Percentiles rank a stretch among this genome's conserved stretches.
These are phyloP conservation scores for Anoplolepis gracilipes DNA, from an alignment of 1,140 invertebrate genomes.

Conservation along the genomic window DNA sequence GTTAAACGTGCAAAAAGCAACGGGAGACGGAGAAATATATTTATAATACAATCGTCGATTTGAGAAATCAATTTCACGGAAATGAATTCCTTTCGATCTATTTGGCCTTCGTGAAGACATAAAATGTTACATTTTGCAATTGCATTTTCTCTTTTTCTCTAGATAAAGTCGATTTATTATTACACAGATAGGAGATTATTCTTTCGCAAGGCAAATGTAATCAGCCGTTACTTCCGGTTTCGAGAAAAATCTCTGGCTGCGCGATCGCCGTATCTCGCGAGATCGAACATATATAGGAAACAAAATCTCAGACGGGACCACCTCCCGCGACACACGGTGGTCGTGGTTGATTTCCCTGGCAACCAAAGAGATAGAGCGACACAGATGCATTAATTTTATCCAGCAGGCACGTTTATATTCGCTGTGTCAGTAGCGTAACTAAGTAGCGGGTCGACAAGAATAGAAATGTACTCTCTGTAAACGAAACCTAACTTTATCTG, in stretches of 20 bases:
- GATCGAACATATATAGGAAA: background rate
- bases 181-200: background rate
- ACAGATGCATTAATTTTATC: slow-evolving; percentile 37
- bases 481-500: background rate
- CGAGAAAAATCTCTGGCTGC: background rate
- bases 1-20: background rate
- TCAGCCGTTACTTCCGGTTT: background rate
- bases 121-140: slow-evolving; percentile 15
- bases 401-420: slow-evolving; percentile 14
- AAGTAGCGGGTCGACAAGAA: background rate
- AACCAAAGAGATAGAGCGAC: slow-evolving; percentile 6
- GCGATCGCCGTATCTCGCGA: background rate
- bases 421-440: slow-evolving; percentile 1
- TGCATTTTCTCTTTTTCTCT: background rate
- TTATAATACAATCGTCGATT: background rate
- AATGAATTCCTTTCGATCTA: background rate
- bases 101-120: background rate
- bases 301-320: slow-evolving; percentile 13
- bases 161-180: background rate
- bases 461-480: background rate
- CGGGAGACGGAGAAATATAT: background rate
- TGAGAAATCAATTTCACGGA: background rate
- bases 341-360: slow-evolving; percentile 39
- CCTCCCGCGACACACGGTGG: background rate
- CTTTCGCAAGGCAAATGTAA: slow-evolving; percentile 8